phyloP scores from a whole-genome alignment of 2,113 vertebrate genomes.

The Oncorhynchus clarkii region DNA sequence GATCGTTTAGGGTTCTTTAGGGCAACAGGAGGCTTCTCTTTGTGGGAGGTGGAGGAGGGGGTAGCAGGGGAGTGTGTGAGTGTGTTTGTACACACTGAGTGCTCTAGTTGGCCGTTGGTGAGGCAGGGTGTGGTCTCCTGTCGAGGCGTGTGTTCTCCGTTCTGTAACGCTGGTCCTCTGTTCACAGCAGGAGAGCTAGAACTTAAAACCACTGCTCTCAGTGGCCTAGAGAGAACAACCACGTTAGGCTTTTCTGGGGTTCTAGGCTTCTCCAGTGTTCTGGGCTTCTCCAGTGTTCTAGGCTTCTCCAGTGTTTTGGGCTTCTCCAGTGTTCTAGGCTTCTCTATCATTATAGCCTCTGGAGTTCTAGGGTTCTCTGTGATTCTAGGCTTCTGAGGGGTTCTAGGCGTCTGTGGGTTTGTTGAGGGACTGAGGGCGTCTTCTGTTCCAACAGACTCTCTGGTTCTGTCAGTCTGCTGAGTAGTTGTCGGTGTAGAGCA shows the following conservation, averaged over 20 bases:
- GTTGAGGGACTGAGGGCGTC: neutral
- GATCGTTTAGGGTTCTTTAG: slow-evolving; percentile 83
- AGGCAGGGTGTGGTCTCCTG: neutral
- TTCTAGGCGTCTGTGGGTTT: neutral
- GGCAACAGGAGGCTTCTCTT: slow-evolving; percentile 78
- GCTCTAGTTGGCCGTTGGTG: slow-evolving; percentile 3
- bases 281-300: neutral
- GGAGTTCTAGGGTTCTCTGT: slow-evolving; percentile 31
- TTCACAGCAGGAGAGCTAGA: slow-evolving; percentile 40
- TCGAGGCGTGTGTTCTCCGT: neutral
- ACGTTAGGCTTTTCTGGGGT: slow-evolving; percentile 67
- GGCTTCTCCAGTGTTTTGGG: neutral
- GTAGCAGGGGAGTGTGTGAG: neutral
- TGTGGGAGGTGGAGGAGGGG: slow-evolving; percentile 45
- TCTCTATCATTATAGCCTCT: slow-evolving; percentile 41
- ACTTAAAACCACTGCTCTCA: neutral
- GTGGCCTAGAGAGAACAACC: neutral
- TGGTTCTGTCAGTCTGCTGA: too few species aligned
- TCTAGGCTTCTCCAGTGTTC: neutral
- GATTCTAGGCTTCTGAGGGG: neutral
- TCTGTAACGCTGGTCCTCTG: neutral
- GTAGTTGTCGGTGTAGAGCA: too few species aligned
- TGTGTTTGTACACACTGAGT: neutral
- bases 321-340: slow-evolving; percentile 65
- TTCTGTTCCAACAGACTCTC: too few species aligned